Base-by-base conservation (phyloP, 2,113 vertebrate species). In the Ptychochromis oligacanthus region DNA sequence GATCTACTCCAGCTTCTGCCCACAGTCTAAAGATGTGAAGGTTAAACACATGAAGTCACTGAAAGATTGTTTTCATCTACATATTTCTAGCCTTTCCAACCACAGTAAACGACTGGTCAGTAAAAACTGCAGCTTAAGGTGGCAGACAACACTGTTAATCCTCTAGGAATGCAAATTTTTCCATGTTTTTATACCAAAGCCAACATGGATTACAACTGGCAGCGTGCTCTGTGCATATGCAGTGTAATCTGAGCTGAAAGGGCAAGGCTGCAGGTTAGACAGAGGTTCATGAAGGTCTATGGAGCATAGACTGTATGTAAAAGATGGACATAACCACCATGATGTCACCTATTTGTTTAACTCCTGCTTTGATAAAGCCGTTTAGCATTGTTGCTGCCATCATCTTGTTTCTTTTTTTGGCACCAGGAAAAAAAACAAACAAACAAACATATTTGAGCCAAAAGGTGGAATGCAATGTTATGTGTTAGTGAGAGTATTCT, bases 71-170 rank as follows among this genome's bases (percentile, higher is more conserved):
- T 52, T 70, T 70, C 24, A 70, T 28, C 18, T 52, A 31, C 18
- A 2, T 17, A 14, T 22, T 67, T 67, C 14, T 70, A 4, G 24
- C 28, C 10, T 28, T 52, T 31, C 28, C 10, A 28, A 70, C 26
- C 22, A 2, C 64, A 52, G 24, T 70, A 24, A 46, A 26, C n/a
- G 24, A 3, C 0, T 11, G 0, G 15, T 76, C 36, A 28, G 2
- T 14, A 59, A 59, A 17, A 22, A 46, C 17, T 0, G 6, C n/a
- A 24, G 4, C 1, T 31, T 40, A 11, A 28, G 15, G 38, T 67
- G 40, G 64, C 46, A 46, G 64, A 67, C 14, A 14, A 46, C 64
- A 11, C 15, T 2, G 5, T 46, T 4, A 67, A 65, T 65, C 36
- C 61, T 36, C 22, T 20, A 65, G 62, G 62, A 65, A 65, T 65